These are phyloP conservation scores for Emydoidea blandingii DNA, from an alignment of 2,797 vertebrate genomes.

Conservation along the genomic window DNA sequence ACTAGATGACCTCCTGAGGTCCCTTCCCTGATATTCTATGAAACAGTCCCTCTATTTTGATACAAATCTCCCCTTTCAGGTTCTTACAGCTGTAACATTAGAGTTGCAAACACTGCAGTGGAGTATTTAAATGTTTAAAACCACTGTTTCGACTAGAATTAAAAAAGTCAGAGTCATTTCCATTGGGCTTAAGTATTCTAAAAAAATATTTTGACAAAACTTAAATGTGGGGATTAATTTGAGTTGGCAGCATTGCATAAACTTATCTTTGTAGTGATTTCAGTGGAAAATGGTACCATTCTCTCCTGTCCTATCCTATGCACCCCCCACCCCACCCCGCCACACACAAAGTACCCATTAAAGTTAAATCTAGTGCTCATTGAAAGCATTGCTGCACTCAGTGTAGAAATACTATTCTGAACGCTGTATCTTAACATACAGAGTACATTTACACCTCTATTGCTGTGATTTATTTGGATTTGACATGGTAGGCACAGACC, in stretches of 20 bases:
- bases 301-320: not conserved
- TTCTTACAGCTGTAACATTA: not conserved
- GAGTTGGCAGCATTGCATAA: not conserved
- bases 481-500: not conserved
- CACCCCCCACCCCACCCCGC: fast-evolving
- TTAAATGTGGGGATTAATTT: not conserved
- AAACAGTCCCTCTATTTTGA: not conserved
- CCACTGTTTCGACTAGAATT: not conserved
- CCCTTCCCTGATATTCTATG: too few species aligned
- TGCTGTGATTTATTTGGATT: conserved; percentile 33
- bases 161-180: not conserved
- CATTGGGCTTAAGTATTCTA: not conserved
- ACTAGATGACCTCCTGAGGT: too few species aligned
- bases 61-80: not conserved
- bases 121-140: not conserved
- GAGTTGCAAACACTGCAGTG: not conserved
- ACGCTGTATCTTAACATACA: not conserved
- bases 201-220: not conserved
- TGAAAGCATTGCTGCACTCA: conserved; percentile 33
- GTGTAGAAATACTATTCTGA: not conserved
- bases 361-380: not conserved
- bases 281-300: not conserved
- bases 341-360: not conserved
- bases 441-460: not conserved
- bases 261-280: conserved; percentile 2